phyloP scores from a whole-genome alignment of 2,113 vertebrate genomes.

The Sapayoa aenigma region DNA sequence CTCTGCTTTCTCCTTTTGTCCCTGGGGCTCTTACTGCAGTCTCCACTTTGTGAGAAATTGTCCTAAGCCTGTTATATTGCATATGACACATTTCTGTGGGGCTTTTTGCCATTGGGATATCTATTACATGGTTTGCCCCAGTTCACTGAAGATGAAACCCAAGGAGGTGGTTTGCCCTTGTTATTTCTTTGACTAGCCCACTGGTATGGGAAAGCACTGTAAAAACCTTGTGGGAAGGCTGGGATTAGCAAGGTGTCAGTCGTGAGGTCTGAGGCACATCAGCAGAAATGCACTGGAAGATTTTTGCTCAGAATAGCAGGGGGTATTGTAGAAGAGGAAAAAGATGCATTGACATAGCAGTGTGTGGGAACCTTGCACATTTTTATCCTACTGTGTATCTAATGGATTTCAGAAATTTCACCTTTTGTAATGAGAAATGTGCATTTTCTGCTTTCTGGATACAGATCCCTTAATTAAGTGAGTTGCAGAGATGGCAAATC shows the following conservation, averaged over 20 bases:
- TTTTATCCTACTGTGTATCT: constrained; percentile 61
- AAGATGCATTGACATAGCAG: constrained; percentile 44
- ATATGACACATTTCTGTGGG: not conserved
- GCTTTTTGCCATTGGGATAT: not conserved
- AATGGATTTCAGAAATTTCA: constrained; percentile 55
- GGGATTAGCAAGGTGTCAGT: constrained; percentile 20
- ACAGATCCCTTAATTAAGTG: constrained; percentile 54
- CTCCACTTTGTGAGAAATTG: not conserved
- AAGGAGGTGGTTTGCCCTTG: not conserved
- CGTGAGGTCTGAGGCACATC: constrained; percentile 34
- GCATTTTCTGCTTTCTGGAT: constrained; percentile 40
- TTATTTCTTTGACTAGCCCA: not conserved
- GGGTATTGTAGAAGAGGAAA: constrained; percentile 10
- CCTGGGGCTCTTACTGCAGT: not conserved
- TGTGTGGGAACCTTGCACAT: constrained; percentile 23
- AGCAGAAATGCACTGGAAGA: constrained; percentile 43
- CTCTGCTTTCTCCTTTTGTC: not conserved
- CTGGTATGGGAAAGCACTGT: not conserved
- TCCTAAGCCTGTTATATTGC: not conserved
- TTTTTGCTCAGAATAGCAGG: constrained; percentile 44
- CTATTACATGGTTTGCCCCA: not conserved
- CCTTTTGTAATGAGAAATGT: constrained; percentile 47
- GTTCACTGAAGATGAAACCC: not conserved
- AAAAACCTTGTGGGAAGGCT: constrained; percentile 24
- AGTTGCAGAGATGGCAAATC: constrained; percentile 60